A percentile compares a stretch with the other conserved stretches of the same genome.
phyloP scores from a whole-genome alignment of 2,113 vertebrate species.

The Nothoprocta perdicaria region DNA sequence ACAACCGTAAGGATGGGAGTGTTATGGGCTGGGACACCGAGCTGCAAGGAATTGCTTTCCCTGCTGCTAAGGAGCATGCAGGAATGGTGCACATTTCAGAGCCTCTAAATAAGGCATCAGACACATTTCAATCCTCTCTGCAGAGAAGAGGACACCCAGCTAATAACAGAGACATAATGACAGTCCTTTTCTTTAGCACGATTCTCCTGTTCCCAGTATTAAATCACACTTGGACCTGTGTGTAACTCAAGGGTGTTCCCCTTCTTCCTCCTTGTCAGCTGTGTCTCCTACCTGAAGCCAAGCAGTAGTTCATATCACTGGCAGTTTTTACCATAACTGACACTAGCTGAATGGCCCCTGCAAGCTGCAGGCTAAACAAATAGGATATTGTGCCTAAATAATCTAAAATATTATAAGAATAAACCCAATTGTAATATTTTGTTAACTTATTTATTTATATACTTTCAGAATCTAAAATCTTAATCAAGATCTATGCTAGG shows the following conservation, averaged over 20 bases:
- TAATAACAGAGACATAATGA: not conserved
- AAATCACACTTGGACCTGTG: not conserved
- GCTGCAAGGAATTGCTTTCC: not conserved
- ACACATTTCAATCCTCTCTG: not conserved
- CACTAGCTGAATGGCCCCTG: not conserved
- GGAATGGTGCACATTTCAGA: accelerated
- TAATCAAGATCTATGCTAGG: not conserved
- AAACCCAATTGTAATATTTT: not conserved
- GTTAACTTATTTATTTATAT: not conserved
- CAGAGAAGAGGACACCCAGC: not conserved
- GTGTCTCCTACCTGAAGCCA: not conserved
- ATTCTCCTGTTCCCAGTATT: not conserved
- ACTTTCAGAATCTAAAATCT: not conserved
- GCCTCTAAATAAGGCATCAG: not conserved
- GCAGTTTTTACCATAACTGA: not conserved
- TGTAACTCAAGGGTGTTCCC: not conserved
- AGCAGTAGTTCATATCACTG: not conserved
- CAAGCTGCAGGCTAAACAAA: not conserved
- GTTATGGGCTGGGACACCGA: not conserved
- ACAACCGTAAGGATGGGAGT: not conserved
- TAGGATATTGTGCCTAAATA: not conserved
- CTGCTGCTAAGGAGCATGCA: not conserved
- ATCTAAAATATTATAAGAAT: not conserved
- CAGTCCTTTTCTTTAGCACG: not conserved
- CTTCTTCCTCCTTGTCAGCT: not conserved